These are phyloP conservation scores for Pyrgilauda ruficollis DNA, from an alignment of 2,113 vertebrate genomes.

Conservation along the genomic window DNA sequence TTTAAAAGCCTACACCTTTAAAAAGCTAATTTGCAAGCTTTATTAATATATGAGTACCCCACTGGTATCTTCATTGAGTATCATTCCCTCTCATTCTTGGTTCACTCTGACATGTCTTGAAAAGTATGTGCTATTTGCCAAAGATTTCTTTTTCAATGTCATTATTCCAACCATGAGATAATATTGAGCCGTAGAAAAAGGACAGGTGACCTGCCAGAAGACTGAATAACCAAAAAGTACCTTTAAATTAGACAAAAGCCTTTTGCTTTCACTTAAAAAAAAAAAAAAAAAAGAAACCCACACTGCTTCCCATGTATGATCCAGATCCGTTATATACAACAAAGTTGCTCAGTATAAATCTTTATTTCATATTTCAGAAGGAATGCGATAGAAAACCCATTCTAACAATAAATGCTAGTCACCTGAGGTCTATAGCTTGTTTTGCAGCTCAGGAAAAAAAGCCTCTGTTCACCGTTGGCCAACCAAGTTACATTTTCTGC, in stretches of 20 bases:
- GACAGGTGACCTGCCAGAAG: not conserved
- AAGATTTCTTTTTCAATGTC: slow-evolving; percentile 1
- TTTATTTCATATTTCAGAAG: slow-evolving; percentile 72
- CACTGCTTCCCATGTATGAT: slow-evolving; percentile 3
- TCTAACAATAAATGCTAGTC: slow-evolving; percentile 76
- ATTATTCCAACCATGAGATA: not conserved
- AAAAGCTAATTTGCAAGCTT: not conserved
- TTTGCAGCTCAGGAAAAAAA: slow-evolving; percentile 73
- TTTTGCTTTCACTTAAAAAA: not conserved
- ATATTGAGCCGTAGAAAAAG: slow-evolving; percentile 9
- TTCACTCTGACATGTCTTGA: not conserved
- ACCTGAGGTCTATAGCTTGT: slow-evolving; percentile 78
- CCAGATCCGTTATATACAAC: slow-evolving; percentile 11
- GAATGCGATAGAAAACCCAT: slow-evolving; percentile 72
- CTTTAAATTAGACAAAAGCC: slow-evolving; percentile 45
- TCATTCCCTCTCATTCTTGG: not conserved
- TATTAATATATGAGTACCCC: not conserved
- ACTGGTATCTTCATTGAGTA: not conserved
- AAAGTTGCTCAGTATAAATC: slow-evolving; percentile 65
- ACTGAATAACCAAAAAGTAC: not conserved
- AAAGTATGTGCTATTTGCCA: not conserved
- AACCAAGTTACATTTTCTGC: slow-evolving; percentile 73
- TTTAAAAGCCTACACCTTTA: not conserved
- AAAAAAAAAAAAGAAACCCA: not conserved
- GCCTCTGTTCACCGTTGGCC: slow-evolving; percentile 67